A percentile compares a stretch with the other conserved stretches of the same genome.
Evolutionary conservation across 2,113 vertebrate genomes (phyloP).

Genomic region (Rhadina sibilatrix): DNA sequence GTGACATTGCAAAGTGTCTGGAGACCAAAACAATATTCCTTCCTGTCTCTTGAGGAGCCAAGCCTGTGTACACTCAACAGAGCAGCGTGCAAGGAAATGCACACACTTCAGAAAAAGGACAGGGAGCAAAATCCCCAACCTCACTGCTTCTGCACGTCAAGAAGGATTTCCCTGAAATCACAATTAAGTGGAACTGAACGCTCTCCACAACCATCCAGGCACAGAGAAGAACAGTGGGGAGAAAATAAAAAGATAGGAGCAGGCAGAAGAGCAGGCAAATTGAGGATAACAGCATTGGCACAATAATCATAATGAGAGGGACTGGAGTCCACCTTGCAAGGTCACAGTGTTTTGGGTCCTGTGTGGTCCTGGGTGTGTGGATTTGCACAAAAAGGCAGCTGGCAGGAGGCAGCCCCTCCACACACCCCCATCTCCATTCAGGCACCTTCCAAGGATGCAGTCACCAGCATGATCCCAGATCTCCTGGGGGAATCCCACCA

Average conservation of each 20-base stretch:
- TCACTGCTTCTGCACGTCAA: neutral
- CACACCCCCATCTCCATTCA: neutral
- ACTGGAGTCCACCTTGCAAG: neutral
- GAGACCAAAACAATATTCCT: neutral
- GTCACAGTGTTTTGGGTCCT: neutral
- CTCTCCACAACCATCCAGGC: neutral
- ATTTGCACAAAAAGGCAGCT: neutral
- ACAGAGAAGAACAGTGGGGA: neutral
- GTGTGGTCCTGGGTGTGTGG: neutral
- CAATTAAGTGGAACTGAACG: slow-evolving; percentile 32
- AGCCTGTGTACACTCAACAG: neutral
- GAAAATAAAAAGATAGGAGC: neutral
- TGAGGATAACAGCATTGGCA: neutral
- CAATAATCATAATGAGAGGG: neutral
- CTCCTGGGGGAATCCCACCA: neutral
- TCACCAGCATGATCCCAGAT: neutral
- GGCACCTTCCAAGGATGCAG: neutral
- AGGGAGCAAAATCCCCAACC: neutral
- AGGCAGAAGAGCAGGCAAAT: slow-evolving; percentile 10
- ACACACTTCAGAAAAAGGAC: neutral
- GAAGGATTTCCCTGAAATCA: slow-evolving; percentile 12
- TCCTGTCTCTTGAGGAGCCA: neutral
- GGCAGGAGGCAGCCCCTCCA: neutral
- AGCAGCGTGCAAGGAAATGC: neutral
- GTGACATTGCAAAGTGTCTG: neutral